phyloP scores from a whole-genome alignment of 2,113 vertebrate genomes.

The Malurus melanocephalus region DNA sequence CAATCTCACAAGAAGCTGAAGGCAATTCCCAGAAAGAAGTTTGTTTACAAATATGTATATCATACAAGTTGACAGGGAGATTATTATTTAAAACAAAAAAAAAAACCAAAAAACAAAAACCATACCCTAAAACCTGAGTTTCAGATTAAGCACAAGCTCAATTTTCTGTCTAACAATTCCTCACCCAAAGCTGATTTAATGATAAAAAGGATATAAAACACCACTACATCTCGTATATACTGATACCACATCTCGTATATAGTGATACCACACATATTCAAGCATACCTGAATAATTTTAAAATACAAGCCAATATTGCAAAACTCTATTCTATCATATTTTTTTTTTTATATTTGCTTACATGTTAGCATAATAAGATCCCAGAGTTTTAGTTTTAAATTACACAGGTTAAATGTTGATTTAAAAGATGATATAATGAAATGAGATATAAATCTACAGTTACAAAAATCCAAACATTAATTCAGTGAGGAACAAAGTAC shows the following conservation, averaged over 20 bases:
- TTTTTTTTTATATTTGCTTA: neutral
- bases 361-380: neutral
- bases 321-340: neutral
- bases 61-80: neutral
- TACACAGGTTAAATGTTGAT: neutral
- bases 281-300: neutral
- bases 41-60: neutral
- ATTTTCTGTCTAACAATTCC: neutral
- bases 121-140: neutral
- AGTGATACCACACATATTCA: neutral
- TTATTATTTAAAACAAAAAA: neutral
- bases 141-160: neutral
- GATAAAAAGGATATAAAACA: neutral
- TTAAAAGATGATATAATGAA: neutral
- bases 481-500: constrained; percentile 1
- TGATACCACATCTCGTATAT: neutral
- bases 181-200: neutral
- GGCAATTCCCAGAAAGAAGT: neutral
- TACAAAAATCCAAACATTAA: neutral
- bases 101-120: too few relatives aligned
- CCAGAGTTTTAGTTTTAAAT: neutral
- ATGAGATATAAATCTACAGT: neutral
- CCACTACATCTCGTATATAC: neutral
- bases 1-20: neutral
- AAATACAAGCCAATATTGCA: neutral